These are phyloP conservation scores for Listronotus bonariensis DNA, from an alignment of 1,140 invertebrate genomes.

Conservation along the genomic window DNA sequence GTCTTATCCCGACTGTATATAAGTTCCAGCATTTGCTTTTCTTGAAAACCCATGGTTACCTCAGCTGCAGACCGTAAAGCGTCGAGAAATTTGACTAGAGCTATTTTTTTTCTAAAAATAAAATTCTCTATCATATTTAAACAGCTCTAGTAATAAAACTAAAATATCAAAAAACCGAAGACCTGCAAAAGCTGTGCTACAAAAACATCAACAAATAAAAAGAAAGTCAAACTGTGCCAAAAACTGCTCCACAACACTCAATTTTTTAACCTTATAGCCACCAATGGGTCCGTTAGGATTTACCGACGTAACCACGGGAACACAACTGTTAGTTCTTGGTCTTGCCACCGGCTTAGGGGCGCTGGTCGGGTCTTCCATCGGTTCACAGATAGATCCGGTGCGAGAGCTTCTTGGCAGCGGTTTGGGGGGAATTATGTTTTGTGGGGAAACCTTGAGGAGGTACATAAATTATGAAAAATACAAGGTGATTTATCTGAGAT, in stretches of 20 bases:
- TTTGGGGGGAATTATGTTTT: conserved; percentile 64
- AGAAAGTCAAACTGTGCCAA: conserved; percentile 25
- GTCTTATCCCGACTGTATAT: no score
- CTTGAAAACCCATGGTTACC: no score
- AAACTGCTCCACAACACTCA: conserved; percentile 18
- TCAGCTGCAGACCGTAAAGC: no score
- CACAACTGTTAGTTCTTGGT: conserved; percentile 69
- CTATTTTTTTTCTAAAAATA: no score
- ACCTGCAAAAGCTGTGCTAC: background rate
- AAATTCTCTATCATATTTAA: no score
- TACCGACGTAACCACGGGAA: conserved; percentile 60
- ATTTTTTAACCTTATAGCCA: conserved; percentile 70
- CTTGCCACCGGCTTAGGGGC: conserved; percentile 73
- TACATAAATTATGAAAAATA: no score
- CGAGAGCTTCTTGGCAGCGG: conserved; percentile 73
- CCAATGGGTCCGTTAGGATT: conserved; percentile 60
- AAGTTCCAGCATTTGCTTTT: no score
- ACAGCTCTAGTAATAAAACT: no score
- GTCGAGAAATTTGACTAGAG: no score
- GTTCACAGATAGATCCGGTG: conserved; percentile 66
- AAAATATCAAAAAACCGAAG: no score
- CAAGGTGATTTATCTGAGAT: no score
- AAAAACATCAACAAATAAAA: conserved; percentile 24
- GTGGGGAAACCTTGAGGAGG: conserved; percentile 7
- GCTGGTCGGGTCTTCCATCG: conserved; percentile 45